phyloP scores from a whole-genome alignment of 2,888 invertebrate genomes.

The Eutolmus rufibarbis region DNA sequence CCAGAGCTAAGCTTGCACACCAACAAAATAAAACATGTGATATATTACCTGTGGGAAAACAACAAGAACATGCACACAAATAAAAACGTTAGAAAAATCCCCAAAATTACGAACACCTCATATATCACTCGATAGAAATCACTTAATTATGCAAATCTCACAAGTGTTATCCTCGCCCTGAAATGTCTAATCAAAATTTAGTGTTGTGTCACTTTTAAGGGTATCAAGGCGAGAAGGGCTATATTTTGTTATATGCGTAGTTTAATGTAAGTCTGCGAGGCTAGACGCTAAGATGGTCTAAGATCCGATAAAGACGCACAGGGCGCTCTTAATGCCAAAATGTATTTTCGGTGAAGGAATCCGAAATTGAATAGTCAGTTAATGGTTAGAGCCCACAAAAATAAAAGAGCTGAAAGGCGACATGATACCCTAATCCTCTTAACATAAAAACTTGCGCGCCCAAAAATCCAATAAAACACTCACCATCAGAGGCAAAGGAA shows the following conservation, averaged over 20 bases:
- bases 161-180: not conserved
- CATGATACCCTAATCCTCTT: constrained; percentile 24
- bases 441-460: not conserved
- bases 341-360: not conserved
- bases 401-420: not conserved
- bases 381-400: not conserved
- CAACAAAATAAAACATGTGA: not conserved
- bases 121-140: not conserved
- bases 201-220: not conserved
- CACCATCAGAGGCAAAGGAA: constrained; percentile 19
- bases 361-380: constrained; percentile 9
- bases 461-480: constrained; percentile 29
- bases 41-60: not conserved
- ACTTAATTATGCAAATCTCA: constrained; percentile 12
- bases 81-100: not conserved
- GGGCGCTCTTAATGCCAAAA: not conserved
- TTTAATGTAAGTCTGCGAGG: not conserved
- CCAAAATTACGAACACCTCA: not conserved
- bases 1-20: not conserved
- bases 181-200: constrained; percentile 13
- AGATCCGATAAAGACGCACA: not conserved
- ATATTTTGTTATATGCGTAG: not conserved
- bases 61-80: not conserved
- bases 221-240: not conserved
- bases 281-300: not conserved